Evolutionary conservation across 2,113 vertebrate genomes (phyloP), one percentile per base, ranked within the genome.

Genomic region (Triplophysa rosa): DNA sequence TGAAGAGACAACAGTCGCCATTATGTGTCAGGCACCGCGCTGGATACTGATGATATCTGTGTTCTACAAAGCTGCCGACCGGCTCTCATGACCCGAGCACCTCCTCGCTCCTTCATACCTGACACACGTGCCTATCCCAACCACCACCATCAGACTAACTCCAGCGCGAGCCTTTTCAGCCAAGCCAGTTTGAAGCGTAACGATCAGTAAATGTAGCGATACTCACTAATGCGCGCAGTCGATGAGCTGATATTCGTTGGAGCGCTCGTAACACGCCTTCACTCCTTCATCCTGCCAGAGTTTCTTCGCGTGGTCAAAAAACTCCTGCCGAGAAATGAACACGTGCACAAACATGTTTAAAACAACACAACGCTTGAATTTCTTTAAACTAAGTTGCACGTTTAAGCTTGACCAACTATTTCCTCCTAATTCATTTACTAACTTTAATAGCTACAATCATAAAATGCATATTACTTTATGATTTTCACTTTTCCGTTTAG

Each of bases 191-290:
- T 29, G 0, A 29, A 29, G 29, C 29, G 4, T 29, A 29, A 4
- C 29, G 29, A 29, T 29, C 1, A 45, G 42, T 45, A 45, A 45
- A 45, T 45, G 9, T 14, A 19, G 49, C 11, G 80, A 40, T 80
- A 96, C 98, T 97, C 91, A 99, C 98, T 99, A 99, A 92, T 98
- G 97, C 78, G 98, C 98, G 78, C 97, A 99, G 93, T 99, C 97
- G 72, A 99, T 99, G 87, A 99, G 95, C 75, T 99, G 97, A 91
- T 99, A 99, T 54, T 99, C 98, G 1, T 99, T 99, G 72, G 97
- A 98, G 82, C 98, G 96, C 91, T 98, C 97, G 0, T 96, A 99
- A 90, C 98, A 99, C 0, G 96, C 98, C 90, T 98, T 98, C 82
- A 99, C 96, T 2, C 98, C 98, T 88, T 99, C 97, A 8, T 99